Conservation (phyloP, 2,797 vertebrate genomes). For the Allochrocebus solatus region DNA sequence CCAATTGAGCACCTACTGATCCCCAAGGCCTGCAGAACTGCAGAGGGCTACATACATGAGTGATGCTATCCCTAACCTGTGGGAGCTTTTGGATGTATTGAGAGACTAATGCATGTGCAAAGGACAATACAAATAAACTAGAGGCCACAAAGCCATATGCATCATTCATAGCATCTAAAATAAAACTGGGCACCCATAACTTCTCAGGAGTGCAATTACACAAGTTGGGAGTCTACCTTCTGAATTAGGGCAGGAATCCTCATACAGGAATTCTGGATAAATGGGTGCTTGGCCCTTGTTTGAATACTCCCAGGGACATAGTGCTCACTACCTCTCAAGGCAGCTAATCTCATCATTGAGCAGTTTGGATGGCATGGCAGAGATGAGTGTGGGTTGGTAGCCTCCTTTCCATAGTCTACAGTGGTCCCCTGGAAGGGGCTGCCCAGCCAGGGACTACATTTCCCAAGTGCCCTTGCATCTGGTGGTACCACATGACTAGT, state of each 20-base stretch:
- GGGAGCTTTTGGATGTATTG: neutral
- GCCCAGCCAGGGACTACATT: neutral
- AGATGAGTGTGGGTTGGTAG: neutral
- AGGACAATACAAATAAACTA: neutral
- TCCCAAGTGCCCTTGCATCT: neutral
- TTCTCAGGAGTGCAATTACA: neutral
- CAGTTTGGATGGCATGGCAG: neutral
- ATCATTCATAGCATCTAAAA: neutral
- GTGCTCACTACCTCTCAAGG: neutral
- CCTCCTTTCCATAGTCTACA: neutral
- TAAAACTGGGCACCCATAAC: neutral
- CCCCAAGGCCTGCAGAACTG: neutral
- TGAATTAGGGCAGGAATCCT: neutral
- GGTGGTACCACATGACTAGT: neutral
- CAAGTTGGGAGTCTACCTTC: neutral
- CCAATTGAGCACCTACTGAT: neutral
- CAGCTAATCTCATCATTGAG: neutral
- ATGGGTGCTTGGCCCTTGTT: neutral
- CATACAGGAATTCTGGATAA: neutral
- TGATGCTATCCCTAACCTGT: neutral
- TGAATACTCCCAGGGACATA: neutral
- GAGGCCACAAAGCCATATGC: neutral
- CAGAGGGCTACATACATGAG: neutral
- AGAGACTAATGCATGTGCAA: neutral
- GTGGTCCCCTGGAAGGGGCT: neutral